These are phyloP conservation scores for Ascidia mentula DNA, from an alignment of 23 tunicate genomes.

Conservation along the genomic window DNA sequence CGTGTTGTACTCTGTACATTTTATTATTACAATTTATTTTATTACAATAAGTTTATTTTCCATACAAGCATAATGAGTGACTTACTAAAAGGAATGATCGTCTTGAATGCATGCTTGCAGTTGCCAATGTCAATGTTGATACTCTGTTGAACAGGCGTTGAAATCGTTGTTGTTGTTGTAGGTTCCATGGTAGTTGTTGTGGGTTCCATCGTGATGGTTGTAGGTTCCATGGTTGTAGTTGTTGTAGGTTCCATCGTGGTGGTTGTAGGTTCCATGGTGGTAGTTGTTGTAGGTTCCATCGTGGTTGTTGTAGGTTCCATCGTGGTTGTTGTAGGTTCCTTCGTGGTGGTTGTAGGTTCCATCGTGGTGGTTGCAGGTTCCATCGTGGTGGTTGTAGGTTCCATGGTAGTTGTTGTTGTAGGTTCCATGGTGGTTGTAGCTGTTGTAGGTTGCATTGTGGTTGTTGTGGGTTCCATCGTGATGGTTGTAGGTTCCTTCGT, in stretches of 20 bases:
- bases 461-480: background rate
- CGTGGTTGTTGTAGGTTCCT: background rate
- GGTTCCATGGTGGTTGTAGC: background rate
- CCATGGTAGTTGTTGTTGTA: background rate
- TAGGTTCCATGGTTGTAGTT: background rate
- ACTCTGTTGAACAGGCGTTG: background rate
- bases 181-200: no score
- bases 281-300: background rate
- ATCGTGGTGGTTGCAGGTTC: background rate
- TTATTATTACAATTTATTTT: no score
- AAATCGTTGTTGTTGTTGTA: background rate
- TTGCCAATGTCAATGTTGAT: background rate
- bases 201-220: background rate
- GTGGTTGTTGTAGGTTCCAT: background rate
- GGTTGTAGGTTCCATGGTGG: background rate
- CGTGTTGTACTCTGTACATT: background rate
- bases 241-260: background rate
- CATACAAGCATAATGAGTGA: no score
- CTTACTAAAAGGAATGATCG: constrained; percentile 7
- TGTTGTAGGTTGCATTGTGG: background rate
- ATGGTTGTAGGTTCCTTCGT: no score
- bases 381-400: background rate
- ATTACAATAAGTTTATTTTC: no score
- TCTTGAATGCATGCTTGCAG: background rate
- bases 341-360: background rate